Percentiles rank a stretch among this genome's conserved stretches.
Evolutionary conservation across 2,888 invertebrate genomes (phyloP).

Genomic region (Leucoma salicis): DNA sequence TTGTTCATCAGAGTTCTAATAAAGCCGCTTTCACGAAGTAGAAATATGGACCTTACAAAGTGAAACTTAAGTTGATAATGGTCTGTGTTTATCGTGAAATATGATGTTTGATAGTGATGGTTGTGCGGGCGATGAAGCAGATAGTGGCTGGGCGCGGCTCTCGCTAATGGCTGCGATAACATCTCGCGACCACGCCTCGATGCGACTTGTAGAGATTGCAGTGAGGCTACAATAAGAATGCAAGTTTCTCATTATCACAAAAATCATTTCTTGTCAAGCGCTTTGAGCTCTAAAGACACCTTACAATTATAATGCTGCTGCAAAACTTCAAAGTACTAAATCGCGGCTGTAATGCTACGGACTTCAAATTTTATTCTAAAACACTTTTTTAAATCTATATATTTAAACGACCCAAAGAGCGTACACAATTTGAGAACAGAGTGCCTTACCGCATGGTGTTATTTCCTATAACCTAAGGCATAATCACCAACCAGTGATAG

Average conservation of each 20-base stretch:
- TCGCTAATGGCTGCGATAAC: conserved; percentile 76
- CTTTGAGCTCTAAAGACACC: too few relatives aligned
- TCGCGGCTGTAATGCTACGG: too few relatives aligned
- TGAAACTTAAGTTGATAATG: conserved; percentile 28
- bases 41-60: conserved; percentile 30
- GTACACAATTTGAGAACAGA: too few relatives aligned
- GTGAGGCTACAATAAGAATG: conserved; percentile 26
- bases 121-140: conserved; percentile 56
- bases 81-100: conserved; percentile 18
- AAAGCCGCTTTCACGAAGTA: conserved; percentile 1
- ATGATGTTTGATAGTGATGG: conserved; percentile 48
- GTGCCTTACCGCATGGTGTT: too few relatives aligned
- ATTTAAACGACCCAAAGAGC: too few relatives aligned
- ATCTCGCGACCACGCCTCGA: conserved; percentile 73
- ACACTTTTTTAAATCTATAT: too few relatives aligned
- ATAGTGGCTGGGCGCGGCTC: conserved; percentile 72
- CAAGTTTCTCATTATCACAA: conserved; percentile 30
- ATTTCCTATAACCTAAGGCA: too few relatives aligned
- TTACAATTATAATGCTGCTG: too few relatives aligned
- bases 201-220: conserved; percentile 29
- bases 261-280: conserved; percentile 32
- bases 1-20: conserved; percentile 20
- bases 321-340: too few relatives aligned
- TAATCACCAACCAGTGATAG: too few relatives aligned
- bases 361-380: too few relatives aligned